A percentile compares a stretch with the other conserved stretches of the same genome.
Evolutionary conservation across 2,797 vertebrate genomes (phyloP).

Genomic region (Perodicticus potto): DNA sequence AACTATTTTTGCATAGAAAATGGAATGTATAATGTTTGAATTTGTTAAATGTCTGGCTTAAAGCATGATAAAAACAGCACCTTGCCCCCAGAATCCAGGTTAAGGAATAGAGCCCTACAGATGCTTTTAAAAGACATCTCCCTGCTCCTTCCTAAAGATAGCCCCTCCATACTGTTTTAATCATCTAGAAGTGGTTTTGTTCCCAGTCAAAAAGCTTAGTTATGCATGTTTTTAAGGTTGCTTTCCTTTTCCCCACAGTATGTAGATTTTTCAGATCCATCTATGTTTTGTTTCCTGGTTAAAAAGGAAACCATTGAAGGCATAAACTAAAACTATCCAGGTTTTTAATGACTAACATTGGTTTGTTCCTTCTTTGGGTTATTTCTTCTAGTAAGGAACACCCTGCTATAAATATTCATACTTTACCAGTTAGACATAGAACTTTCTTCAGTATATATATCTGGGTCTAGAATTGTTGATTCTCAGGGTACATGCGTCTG

Average conservation of each 20-base stretch:
- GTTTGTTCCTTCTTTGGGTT: background rate
- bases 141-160: background rate
- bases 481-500: background rate
- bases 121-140: background rate
- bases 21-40: background rate
- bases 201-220: background rate
- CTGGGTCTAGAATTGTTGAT: background rate
- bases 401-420: background rate
- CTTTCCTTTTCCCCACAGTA: background rate
- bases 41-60: background rate
- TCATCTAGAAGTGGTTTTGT: background rate
- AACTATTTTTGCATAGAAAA: conserved; percentile 31
- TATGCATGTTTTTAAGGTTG: background rate
- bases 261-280: background rate
- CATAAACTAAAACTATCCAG: background rate
- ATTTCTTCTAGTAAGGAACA: background rate
- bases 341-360: background rate
- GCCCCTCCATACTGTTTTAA: background rate
- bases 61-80: background rate
- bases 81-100: background rate
- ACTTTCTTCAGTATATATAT: background rate
- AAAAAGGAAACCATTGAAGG: background rate
- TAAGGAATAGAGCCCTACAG: background rate
- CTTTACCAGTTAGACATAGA: background rate
- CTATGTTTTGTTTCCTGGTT: background rate